Evolutionary conservation across 2,797 vertebrate genomes (phyloP).

Genomic region (Natrix natrix): DNA sequence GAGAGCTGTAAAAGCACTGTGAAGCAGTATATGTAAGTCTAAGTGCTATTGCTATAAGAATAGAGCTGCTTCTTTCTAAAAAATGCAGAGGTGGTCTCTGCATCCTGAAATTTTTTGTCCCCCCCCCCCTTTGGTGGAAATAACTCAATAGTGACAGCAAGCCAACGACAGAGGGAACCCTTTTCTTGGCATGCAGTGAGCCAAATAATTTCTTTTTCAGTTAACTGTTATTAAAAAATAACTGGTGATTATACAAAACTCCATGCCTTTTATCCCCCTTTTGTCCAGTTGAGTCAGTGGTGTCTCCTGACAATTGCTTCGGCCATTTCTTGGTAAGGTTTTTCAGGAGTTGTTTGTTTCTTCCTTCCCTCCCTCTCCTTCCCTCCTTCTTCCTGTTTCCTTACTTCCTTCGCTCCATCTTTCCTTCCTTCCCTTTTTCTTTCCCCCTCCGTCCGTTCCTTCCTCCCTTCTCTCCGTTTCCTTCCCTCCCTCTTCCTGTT

Average conservation of each 20-base stretch:
- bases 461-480: too few species aligned
- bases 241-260: background rate
- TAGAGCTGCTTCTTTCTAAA: background rate
- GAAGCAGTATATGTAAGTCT: too few species aligned
- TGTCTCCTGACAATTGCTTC: background rate
- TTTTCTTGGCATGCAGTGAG: background rate
- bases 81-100: background rate
- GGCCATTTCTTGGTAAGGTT: background rate
- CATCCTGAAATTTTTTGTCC: background rate
- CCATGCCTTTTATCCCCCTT: background rate
- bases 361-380: too few species aligned
- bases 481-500: too few species aligned
- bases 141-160: background rate
- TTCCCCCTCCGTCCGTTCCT: too few species aligned
- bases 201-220: background rate
- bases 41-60: background rate
- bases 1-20: too few species aligned
- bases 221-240: background rate
- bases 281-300: background rate
- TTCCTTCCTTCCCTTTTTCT: background rate
- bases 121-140: background rate
- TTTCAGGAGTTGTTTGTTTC: background rate
- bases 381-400: too few species aligned
- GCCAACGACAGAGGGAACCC: background rate
- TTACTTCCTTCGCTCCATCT: background rate